Evolutionary conservation across 2,888 invertebrate species (phyloP).

Genomic region (Barypeithes pellucidus): DNA sequence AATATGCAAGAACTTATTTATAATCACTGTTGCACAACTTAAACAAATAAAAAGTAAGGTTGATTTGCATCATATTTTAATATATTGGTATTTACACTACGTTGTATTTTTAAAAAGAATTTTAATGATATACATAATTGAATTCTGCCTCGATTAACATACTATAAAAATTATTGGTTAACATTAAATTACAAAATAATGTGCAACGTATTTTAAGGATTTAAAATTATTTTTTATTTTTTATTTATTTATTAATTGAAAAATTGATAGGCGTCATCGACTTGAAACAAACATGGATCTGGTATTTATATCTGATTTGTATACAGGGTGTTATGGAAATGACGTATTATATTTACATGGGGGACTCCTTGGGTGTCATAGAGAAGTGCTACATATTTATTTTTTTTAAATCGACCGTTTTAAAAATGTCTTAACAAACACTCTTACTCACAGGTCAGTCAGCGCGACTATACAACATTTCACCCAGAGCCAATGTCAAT

Average conservation of each 20-base stretch:
- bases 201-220: neutral
- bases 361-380: too few relatives aligned
- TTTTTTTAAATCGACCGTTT: too few relatives aligned
- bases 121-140: neutral
- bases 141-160: neutral
- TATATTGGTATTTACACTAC: constrained; percentile 4
- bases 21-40: constrained; percentile 14
- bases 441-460: too few relatives aligned
- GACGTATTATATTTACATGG: too few relatives aligned
- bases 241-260: neutral
- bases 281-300: neutral
- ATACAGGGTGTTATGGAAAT: too few relatives aligned
- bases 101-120: constrained; percentile 7
- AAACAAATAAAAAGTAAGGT: constrained; percentile 16
- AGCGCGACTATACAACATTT: too few relatives aligned
- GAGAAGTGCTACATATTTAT: too few relatives aligned
- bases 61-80: constrained; percentile 2
- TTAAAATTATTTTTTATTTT: neutral
- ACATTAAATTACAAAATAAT: constrained; percentile 2
- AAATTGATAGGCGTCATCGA: neutral
- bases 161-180: neutral
- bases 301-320: too few relatives aligned
- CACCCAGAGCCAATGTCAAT: too few relatives aligned
- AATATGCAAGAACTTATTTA: constrained; percentile 14
- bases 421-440: too few relatives aligned